phyloP scores from a whole-genome alignment of 2,113 vertebrate genomes.

The Alexandromys fortis region DNA sequence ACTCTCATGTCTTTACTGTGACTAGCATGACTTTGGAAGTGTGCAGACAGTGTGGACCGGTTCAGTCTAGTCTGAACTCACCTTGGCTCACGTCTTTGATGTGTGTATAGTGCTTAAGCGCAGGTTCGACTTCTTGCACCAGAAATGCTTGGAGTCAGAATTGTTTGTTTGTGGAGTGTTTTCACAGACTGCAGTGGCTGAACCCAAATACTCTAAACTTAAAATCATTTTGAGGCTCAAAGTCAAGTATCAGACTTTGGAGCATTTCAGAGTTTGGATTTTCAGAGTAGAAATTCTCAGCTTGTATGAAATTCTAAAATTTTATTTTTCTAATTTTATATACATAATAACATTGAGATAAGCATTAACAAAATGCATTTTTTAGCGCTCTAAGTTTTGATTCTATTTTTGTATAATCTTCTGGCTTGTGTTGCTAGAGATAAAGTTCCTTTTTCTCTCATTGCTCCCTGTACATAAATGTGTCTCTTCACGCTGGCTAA shows the following conservation, averaged over 20 bases:
- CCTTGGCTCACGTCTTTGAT: neutral
- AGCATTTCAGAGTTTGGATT: neutral
- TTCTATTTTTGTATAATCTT: neutral
- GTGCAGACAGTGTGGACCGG: neutral
- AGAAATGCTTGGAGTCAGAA: neutral
- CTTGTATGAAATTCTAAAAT: neutral
- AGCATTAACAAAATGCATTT: neutral
- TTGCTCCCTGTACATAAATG: too few species aligned
- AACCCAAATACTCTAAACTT: neutral
- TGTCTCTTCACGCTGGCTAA: neutral
- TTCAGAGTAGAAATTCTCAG: neutral
- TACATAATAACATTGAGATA: neutral
- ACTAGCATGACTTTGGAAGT: neutral
- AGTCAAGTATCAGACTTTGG: neutral
- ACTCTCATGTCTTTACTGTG: neutral
- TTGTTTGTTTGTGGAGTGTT: neutral
- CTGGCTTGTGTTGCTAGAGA: neutral
- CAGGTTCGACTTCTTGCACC: neutral
- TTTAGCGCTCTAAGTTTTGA: neutral
- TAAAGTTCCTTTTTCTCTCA: neutral
- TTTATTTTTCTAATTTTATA: neutral
- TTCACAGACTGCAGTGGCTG: neutral
- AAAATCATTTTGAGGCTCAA: too few species aligned
- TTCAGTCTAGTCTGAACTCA: neutral
- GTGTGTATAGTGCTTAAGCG: neutral